Base-by-base conservation (phyloP, 2,113 vertebrate genomes). In the Cinclus mexicanus region DNA sequence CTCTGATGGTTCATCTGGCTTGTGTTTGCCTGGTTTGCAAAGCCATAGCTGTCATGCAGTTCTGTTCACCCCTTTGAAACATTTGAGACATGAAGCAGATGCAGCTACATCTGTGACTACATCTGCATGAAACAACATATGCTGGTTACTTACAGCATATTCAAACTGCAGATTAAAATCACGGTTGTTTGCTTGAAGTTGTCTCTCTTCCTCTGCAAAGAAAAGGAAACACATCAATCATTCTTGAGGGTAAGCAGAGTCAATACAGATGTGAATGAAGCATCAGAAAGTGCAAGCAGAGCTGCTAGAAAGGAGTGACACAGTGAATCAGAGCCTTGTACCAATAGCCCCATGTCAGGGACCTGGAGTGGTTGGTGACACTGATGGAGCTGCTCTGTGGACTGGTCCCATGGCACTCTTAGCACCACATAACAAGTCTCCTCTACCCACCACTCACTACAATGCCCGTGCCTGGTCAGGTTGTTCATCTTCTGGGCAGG, bases 111-210 rank as follows among this genome's bases (percentile, higher is more conserved):
- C 71, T 94, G 92, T 42, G 75, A 42, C 60, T 92, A 59, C 71
- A 90, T 53, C 85, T 90, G 79, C 56, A 78, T 15, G n/a, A 70
- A 90, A 49, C 35, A 77, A 42, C 42, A 85, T 3, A 74, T 4
- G 9, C 29, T 42, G 12, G 50, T 55, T 87, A 97, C 99, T 99
- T 89, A 99, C 99, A 49, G 98, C 98, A 92, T 99, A 99, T 42
- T 96, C 87, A 78, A 98, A 99, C 42, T 98, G 97, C 42, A 98
- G 86, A 96, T 99, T 99, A 87, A 98, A 98, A 83, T 97, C 82
- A 49, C 98, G 97, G 95, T 99, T 98, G 69, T 99, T 99, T 25
- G 99, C 99, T 91, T 97, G 98, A 47, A 99, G 96, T 65, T 89
- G 86, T 88, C 99, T 98, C 72, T 99, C 98, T 95, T 98, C 97